Conservation (phyloP, 1,140 invertebrate species). For the Helicoverpa armigera region DNA sequence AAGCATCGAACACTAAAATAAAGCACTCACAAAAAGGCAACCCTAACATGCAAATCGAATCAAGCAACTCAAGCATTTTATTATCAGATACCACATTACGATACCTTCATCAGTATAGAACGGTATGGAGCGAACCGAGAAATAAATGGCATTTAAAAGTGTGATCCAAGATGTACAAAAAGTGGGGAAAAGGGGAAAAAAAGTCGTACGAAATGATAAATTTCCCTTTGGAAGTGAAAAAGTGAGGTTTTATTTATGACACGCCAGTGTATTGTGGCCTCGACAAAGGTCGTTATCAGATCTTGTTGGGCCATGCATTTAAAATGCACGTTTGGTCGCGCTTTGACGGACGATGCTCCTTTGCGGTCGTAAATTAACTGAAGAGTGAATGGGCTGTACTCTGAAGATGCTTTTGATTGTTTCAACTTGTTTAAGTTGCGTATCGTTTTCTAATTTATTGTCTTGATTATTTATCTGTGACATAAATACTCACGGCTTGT, state of each 20-base stretch:
- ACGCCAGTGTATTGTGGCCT: slow-evolving; percentile 67
- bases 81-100: slow-evolving; percentile 78
- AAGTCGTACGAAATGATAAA: slow-evolving; percentile 80
- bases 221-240: slow-evolving; percentile 75
- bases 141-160: slow-evolving; percentile 83
- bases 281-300: slow-evolving; percentile 73
- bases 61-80: slow-evolving; percentile 73
- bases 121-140: slow-evolving; percentile 72
- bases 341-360: slow-evolving; percentile 60
- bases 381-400: slow-evolving; percentile 13
- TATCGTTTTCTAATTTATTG: background rate
- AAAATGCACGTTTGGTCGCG: slow-evolving; percentile 61
- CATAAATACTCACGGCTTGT: background rate
- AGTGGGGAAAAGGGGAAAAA: slow-evolving; percentile 70
- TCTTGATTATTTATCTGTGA: background rate
- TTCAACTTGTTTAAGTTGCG: background rate
- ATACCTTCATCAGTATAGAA: slow-evolving; percentile 76
- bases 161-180: slow-evolving; percentile 83
- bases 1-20: slow-evolving; percentile 36
- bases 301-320: slow-evolving; percentile 67
- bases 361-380: slow-evolving; percentile 32
- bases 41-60: slow-evolving; percentile 69
- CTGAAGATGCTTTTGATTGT: slow-evolving; percentile 15
- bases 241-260: slow-evolving; percentile 83
- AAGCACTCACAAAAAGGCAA: slow-evolving; percentile 58